Percentiles rank a stretch among this genome's conserved stretches.
phyloP scores from a whole-genome alignment of 2,888 invertebrate species.

The Sminthurides aquaticus region DNA sequence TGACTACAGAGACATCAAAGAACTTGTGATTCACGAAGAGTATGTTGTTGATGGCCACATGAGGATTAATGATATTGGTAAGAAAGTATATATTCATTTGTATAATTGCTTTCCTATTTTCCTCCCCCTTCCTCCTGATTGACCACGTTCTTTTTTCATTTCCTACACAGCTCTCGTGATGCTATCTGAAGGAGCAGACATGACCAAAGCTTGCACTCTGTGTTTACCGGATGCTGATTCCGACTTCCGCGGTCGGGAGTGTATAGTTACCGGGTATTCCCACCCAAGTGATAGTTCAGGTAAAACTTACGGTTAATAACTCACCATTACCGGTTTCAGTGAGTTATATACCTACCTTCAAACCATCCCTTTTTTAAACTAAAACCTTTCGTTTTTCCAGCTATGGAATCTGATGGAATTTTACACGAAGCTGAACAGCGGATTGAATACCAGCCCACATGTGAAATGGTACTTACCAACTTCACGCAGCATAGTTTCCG shows the following conservation, averaged over 20 bases:
- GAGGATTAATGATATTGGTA: conserved; percentile 37
- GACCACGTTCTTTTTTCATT: too few species aligned
- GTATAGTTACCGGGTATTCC: conserved; percentile 39
- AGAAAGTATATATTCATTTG: conserved; percentile 11
- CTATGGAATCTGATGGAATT: conserved; percentile 35
- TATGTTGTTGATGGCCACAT: conserved; percentile 34
- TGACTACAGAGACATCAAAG: conserved; percentile 31
- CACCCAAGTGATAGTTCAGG: conserved; percentile 32
- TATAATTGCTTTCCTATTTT: too few species aligned
- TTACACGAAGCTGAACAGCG: conserved; percentile 39
- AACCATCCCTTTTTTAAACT: too few species aligned
- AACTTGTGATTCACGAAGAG: conserved; percentile 37
- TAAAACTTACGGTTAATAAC: conserved; percentile 1
- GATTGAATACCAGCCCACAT: conserved; percentile 30
- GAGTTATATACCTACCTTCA: too few species aligned
- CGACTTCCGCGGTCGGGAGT: conserved; percentile 31
- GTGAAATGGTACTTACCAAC: conserved; percentile 30
- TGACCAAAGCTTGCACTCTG: conserved; percentile 18
- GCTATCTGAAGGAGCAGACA: conserved; percentile 21
- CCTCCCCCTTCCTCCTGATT: too few species aligned
- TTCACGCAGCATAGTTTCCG: conserved; percentile 25
- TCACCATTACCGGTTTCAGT: background rate
- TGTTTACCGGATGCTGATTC: conserved; percentile 20
- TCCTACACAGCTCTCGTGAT: conserved; percentile 34
- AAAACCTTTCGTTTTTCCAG: too few species aligned